Evolutionary conservation across 2,797 vertebrate genomes (phyloP).

Genomic region (Saxicola maurus): DNA sequence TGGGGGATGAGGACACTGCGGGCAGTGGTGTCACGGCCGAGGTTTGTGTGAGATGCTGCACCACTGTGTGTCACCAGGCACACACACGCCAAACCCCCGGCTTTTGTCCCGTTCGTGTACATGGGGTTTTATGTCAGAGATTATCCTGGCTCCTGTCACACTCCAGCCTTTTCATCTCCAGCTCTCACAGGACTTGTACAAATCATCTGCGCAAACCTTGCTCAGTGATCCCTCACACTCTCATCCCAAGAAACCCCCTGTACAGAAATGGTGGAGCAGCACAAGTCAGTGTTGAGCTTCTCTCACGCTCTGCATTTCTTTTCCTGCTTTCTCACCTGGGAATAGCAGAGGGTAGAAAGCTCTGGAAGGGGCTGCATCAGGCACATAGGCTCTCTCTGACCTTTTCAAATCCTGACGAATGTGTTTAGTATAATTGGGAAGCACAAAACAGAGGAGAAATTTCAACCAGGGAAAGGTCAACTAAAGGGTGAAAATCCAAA

Average conservation of each 20-base stretch:
- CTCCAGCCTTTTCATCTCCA: not conserved
- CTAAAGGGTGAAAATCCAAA: constrained; percentile 61
- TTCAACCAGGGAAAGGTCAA: constrained; percentile 50
- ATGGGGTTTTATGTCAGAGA: not conserved
- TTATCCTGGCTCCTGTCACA: not conserved
- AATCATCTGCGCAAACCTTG: not conserved
- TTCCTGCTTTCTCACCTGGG: not conserved
- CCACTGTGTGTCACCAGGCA: not conserved
- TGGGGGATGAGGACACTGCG: rapidly evolving
- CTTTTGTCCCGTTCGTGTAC: not conserved
- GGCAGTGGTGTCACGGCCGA: not conserved
- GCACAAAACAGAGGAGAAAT: constrained; percentile 47
- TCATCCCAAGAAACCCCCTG: not conserved
- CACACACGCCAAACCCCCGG: rapidly evolving
- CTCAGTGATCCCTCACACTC: not conserved
- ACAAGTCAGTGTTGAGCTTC: rapidly evolving
- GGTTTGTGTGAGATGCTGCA: not conserved
- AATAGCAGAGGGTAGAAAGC: not conserved
- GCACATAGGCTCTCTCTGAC: constrained; percentile 25
- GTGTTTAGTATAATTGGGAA: constrained; percentile 60
- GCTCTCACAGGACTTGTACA: not conserved
- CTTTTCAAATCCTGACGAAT: constrained; percentile 61
- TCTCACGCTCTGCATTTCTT: not conserved
- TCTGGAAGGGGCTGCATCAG: constrained; percentile 40
- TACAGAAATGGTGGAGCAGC: rapidly evolving